phyloP scores from a whole-genome alignment of 2,888 invertebrate species.

The Glomeris marginata region DNA sequence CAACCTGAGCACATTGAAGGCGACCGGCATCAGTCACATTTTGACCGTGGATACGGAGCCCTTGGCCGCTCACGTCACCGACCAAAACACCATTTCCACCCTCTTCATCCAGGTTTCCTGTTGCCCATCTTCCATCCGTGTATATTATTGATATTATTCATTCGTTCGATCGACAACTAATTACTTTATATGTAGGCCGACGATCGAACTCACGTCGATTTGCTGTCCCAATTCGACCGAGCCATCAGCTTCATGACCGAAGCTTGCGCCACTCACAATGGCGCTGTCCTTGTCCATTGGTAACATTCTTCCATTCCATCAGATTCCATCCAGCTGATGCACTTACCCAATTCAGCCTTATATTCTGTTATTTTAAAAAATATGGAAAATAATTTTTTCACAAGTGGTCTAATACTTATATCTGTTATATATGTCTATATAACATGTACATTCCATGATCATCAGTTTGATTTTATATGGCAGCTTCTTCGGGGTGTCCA shows the following conservation, averaged over 20 bases:
- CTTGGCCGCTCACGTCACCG: conserved; percentile 54
- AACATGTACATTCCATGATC: not conserved
- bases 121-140: too few species aligned
- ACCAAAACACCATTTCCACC: conserved; percentile 2
- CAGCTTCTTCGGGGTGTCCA: conserved; percentile 77
- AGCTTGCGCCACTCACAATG: conserved; percentile 41
- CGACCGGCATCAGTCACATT: conserved; percentile 38
- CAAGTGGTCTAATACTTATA: too few species aligned
- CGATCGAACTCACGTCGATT: conserved; percentile 53
- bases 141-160: too few species aligned
- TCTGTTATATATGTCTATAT: not conserved
- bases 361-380: not conserved
- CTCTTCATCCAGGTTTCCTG: conserved; percentile 2
- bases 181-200: conserved; percentile 2
- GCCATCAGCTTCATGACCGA: conserved; percentile 58
- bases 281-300: conserved; percentile 75
- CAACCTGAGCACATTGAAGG: conserved; percentile 6
- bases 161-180: too few species aligned
- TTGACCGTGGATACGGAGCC: conserved; percentile 73
- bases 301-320: too few species aligned
- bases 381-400: not conserved
- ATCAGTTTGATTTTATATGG: not conserved
- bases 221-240: conserved; percentile 60
- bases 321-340: too few species aligned
- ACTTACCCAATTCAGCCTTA: too few species aligned